Conservation (phyloP, 2,797 vertebrate species). For the Typhlichthys subterraneus region DNA sequence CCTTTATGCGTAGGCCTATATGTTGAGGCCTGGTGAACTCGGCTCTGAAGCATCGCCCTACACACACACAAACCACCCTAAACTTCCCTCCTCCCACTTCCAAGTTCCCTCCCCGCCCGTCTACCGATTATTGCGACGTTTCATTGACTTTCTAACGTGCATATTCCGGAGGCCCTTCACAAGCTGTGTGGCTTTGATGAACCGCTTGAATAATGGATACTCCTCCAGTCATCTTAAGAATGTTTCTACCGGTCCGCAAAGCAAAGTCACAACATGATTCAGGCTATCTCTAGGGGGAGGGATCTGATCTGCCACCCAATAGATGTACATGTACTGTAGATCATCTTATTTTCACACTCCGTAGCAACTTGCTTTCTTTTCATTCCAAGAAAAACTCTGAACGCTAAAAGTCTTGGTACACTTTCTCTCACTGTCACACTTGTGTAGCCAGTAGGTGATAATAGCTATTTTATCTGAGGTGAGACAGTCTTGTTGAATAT, state of each 20-base stretch:
- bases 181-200: conserved; percentile 65
- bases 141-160: conserved; percentile 74
- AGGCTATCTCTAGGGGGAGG: conserved; percentile 59
- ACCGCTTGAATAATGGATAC: conserved; percentile 74
- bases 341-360: conserved; percentile 12
- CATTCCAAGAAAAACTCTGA: neutral
- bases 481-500: conserved; percentile 17
- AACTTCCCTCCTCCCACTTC: conserved; percentile 25
- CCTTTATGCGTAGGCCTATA: too few species aligned
- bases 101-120: conserved; percentile 46
- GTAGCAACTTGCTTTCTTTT: conserved; percentile 3
- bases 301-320: conserved; percentile 28
- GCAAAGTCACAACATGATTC: conserved; percentile 74
- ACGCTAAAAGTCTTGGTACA: neutral
- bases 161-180: conserved; percentile 71
- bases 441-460: neutral
- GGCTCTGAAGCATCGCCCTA: conserved; percentile 32
- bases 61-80: conserved; percentile 7
- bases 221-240: conserved; percentile 60
- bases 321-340: neutral
- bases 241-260: conserved; percentile 46
- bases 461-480: conserved; percentile 16
- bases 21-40: conserved; percentile 42
- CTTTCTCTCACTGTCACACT: conserved; percentile 4
- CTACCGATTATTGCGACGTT: conserved; percentile 68